phyloP scores from a whole-genome alignment of 2,888 invertebrate species.

The Sphinx pinastri region DNA sequence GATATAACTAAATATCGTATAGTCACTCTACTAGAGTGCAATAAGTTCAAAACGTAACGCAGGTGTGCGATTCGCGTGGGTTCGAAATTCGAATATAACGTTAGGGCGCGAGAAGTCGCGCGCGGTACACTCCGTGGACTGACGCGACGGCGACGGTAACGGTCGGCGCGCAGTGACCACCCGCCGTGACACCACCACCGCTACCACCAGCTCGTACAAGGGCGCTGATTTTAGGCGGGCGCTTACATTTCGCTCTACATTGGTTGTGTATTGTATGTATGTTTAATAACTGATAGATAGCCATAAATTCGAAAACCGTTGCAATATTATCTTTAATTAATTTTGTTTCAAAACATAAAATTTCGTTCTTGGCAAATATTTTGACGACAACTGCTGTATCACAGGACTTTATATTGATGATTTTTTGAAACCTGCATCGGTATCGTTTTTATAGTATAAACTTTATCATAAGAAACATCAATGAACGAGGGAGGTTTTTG shows the following conservation, averaged over 20 bases:
- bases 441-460: too few species aligned
- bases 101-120: not conserved
- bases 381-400: too few species aligned
- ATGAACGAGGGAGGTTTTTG: too few species aligned
- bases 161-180: not conserved
- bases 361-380: too few species aligned
- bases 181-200: slow-evolving; percentile 6
- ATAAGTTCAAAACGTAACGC: slow-evolving; percentile 43
- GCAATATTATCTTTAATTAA: too few species aligned
- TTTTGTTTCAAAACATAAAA: too few species aligned
- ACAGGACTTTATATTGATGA: too few species aligned
- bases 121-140: slow-evolving; percentile 13
- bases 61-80: slow-evolving; percentile 50
- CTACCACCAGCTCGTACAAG: not conserved
- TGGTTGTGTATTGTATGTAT: too few species aligned
- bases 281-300: too few species aligned
- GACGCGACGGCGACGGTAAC: not conserved
- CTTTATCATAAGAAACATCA: too few species aligned
- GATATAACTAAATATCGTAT: not conserved
- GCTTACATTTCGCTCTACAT: not conserved
- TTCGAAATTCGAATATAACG: slow-evolving; percentile 23
- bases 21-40: not conserved
- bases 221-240: not conserved
- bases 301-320: too few species aligned
- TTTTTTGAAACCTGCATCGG: too few species aligned